Evolutionary conservation across 2,113 vertebrate genomes (phyloP).

Genomic region (Aldabrachelys gigantea): DNA sequence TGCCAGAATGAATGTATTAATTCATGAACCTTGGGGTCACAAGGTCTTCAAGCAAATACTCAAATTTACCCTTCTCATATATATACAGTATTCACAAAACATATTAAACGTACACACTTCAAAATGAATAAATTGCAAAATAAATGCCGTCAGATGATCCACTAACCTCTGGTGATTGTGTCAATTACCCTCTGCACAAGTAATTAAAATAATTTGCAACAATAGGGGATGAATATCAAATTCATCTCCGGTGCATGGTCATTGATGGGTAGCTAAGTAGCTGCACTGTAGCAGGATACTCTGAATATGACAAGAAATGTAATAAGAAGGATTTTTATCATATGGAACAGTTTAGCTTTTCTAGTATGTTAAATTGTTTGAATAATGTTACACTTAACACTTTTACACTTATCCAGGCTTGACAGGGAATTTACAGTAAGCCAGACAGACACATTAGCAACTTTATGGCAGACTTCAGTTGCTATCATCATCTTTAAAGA

Average conservation of each 20-base stretch:
- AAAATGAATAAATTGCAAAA: constrained; percentile 36
- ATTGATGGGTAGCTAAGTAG: constrained; percentile 10
- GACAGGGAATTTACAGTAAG: constrained; percentile 5
- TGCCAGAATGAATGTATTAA: constrained; percentile 46
- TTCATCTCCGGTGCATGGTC: constrained; percentile 3
- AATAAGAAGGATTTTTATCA: neutral
- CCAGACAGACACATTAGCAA: constrained; percentile 1
- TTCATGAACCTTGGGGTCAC: constrained; percentile 19
- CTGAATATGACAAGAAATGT: neutral
- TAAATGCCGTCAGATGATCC: constrained; percentile 32
- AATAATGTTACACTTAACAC: constrained; percentile 28
- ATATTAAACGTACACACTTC: constrained; percentile 3
- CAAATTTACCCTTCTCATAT: neutral
- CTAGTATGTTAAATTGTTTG: constrained; percentile 7
- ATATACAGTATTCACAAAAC: neutral
- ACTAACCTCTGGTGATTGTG: constrained; percentile 49
- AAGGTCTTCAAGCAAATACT: constrained; percentile 18
- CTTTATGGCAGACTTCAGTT: neutral
- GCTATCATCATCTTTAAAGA: constrained; percentile 10
- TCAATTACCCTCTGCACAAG: constrained; percentile 45
- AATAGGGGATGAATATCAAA: constrained; percentile 31
- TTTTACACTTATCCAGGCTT: constrained; percentile 27
- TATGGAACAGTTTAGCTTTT: neutral
- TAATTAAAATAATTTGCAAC: constrained; percentile 66
- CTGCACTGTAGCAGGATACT: constrained; percentile 6